Evolutionary conservation across 2,113 vertebrate genomes (phyloP), one percentile per base, ranked within the genome.

Genomic region (Callospermophilus lateralis): DNA sequence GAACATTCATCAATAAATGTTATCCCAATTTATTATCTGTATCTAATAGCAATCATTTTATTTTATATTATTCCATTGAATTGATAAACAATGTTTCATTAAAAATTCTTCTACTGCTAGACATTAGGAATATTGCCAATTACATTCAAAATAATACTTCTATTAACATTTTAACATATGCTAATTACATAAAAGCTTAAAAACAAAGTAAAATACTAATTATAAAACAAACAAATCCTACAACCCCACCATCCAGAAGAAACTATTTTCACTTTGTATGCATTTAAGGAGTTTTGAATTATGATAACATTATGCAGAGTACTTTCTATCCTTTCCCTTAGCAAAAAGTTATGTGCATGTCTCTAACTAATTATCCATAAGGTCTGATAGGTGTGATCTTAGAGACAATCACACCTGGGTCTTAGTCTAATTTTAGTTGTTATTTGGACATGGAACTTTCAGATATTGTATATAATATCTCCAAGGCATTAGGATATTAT

Each of bases 101-200:
- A 86, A 90, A 73, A 42, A 42, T 42, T 88, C 28, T 83, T 68
- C 74, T 42, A n/a, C 10, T 89, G 28, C 65, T 93, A 37, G 30
- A 83, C 10, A 74, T 89, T 84, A 48, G 94, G 74, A 34, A 15
- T 89, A 10, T 39, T 83, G 4, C 19, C n/a, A 65, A 79, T 39
- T 45, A 90, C 51, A 67, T 91, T 51, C 77, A 55, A 97, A 96
- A 88, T 77, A 90, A 83, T 86, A 51, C 19, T 94, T 11, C 34
- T 96, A 74, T 68, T 83, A 90, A 88, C 34, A 79, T 95, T 76
- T 96, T 90, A 96, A 20, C 16, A 79, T 20, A 84, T 39, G 3
- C 20, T 90, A 32, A 72, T 9, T 48, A 26, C 26, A 58, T 80
- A n/a, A 85, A 93, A 83, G 9, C 51, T 80, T 63, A 6, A n/a